These are phyloP conservation scores for Pachyramphus minor DNA, from an alignment of 2,113 vertebrate species.

Conservation along the genomic window DNA sequence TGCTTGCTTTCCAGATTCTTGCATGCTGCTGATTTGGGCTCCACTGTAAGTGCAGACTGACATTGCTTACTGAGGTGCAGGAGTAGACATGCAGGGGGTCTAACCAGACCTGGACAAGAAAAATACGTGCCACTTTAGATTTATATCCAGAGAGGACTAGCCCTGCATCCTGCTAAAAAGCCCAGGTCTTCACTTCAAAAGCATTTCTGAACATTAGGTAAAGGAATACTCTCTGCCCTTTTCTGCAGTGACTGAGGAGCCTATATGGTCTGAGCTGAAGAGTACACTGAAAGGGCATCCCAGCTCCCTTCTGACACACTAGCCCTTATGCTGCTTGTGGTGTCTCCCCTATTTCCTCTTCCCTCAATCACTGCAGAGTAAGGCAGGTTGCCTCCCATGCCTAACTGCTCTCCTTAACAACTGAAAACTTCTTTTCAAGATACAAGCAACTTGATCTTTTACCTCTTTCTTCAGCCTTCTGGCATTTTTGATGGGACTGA, in stretches of 20 bases:
- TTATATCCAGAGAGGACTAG: background rate
- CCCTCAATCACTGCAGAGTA: background rate
- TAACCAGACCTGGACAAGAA: background rate
- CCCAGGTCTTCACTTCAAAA: background rate
- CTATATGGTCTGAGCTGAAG: background rate
- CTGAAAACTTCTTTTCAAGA: background rate
- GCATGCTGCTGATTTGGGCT: background rate
- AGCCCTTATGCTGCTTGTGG: too few relatives aligned
- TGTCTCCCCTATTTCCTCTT: background rate
- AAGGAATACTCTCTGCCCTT: background rate
- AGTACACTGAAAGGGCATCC: background rate
- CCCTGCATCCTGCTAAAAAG: background rate
- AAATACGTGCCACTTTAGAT: fast-evolving
- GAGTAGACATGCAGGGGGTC: background rate
- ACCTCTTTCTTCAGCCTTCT: background rate
- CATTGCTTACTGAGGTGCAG: background rate
- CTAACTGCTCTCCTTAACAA: background rate
- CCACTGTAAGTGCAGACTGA: background rate
- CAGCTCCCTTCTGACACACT: background rate
- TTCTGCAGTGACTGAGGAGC: background rate
- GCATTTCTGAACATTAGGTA: background rate
- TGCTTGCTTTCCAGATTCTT: background rate
- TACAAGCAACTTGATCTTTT: background rate
- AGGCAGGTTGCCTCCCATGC: background rate
- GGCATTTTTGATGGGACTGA: background rate